Conservation (phyloP, 2,797 vertebrate species). For the Aselliscus stoliczkanus region DNA sequence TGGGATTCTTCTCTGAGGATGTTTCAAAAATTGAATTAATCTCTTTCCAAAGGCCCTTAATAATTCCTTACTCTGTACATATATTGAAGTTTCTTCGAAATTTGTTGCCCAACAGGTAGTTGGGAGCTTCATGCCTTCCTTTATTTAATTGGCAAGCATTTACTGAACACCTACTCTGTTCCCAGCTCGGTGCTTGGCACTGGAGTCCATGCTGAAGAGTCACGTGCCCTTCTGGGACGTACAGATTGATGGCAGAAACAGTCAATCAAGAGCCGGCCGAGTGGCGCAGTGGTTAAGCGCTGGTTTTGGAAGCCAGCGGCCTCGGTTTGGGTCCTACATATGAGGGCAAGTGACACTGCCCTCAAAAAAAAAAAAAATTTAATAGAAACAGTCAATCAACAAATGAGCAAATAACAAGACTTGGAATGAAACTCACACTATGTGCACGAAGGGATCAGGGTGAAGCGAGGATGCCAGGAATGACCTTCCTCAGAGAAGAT, state of each 20-base stretch:
- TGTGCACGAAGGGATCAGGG: background rate
- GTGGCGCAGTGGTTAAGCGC: too few relatives aligned
- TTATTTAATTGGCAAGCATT: background rate
- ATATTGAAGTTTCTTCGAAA: background rate
- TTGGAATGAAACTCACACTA: background rate
- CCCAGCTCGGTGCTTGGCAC: background rate
- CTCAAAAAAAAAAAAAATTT: too few relatives aligned
- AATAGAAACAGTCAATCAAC: background rate
- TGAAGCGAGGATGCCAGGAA: background rate
- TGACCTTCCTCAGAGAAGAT: background rate
- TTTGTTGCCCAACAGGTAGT: background rate
- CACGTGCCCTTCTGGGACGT: background rate
- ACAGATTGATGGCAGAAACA: background rate
- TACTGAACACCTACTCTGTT: slow-evolving; percentile 5
- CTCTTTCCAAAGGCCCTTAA: slow-evolving; percentile 44
- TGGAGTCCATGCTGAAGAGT: background rate
- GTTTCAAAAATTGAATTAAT: slow-evolving; percentile 48
- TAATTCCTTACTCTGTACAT: background rate
- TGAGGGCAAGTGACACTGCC: too few relatives aligned
- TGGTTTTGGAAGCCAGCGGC: too few relatives aligned
- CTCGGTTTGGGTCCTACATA: too few relatives aligned
- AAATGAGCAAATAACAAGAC: background rate
- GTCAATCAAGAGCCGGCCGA: too few relatives aligned
- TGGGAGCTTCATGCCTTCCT: background rate
- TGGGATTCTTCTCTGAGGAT: background rate